These are phyloP conservation scores for Embidobia sp. DNA, from an alignment of 2,888 invertebrate genomes.

Conservation along the genomic window DNA sequence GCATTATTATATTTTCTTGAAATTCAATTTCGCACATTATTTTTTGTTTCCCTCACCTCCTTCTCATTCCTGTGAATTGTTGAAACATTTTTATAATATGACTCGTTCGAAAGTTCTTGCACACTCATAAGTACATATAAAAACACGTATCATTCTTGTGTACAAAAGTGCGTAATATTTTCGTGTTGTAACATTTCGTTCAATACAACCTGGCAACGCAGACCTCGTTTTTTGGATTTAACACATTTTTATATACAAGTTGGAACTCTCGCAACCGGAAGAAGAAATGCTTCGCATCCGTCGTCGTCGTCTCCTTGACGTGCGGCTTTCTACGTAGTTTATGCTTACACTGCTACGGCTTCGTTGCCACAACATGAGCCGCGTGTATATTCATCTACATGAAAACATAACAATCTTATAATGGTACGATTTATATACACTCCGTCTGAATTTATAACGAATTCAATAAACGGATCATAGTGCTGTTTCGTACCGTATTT, in stretches of 20 bases:
- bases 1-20: no score
- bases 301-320: slow-evolving; percentile 56
- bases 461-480: slow-evolving; percentile 12
- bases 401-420: slow-evolving; percentile 44
- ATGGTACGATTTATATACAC: slow-evolving; percentile 35
- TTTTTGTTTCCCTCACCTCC: no score
- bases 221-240: slow-evolving; percentile 44
- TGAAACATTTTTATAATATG: no score
- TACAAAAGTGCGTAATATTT: slow-evolving; percentile 34
- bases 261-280: slow-evolving; percentile 51
- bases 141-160: neutral
- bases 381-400: slow-evolving; percentile 12
- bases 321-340: slow-evolving; percentile 55
- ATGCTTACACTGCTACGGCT: slow-evolving; percentile 51
- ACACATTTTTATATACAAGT: slow-evolving; percentile 51
- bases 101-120: no score
- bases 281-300: slow-evolving; percentile 63
- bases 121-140: neutral
- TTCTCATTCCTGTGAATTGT: no score
- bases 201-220: slow-evolving; percentile 14
- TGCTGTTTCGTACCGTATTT: no score
- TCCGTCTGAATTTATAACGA: slow-evolving; percentile 2
- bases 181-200: slow-evolving; percentile 21
- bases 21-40: no score
- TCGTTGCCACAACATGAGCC: slow-evolving; percentile 38